Evolutionary conservation across 2,113 vertebrate species (phyloP).

Genomic region (Dipodomys merriami): DNA sequence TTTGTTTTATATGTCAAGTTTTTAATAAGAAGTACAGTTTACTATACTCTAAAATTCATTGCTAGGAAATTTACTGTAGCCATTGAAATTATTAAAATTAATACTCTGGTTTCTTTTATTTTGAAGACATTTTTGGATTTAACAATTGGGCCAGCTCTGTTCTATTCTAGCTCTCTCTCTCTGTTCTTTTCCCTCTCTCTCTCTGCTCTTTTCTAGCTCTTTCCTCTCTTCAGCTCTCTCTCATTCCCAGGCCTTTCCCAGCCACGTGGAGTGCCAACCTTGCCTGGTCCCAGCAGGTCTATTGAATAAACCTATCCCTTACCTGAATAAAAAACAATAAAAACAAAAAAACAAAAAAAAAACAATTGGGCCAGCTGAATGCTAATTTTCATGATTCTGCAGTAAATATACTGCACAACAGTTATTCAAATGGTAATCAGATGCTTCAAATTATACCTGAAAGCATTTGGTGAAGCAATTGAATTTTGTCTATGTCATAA

Average conservation of each 20-base stretch:
- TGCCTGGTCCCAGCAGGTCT: no score
- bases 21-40: constrained; percentile 22
- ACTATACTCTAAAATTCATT: background rate
- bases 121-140: constrained; percentile 34
- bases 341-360: no score
- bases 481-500: constrained; percentile 60
- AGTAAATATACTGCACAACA: constrained; percentile 46
- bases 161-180: no score
- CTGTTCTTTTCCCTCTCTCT: no score
- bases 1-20: background rate
- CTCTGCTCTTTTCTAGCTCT: no score
- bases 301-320: no score
- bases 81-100: constrained; percentile 14
- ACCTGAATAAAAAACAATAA: no score
- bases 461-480: constrained; percentile 7
- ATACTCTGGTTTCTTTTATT: constrained; percentile 25
- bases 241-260: no score
- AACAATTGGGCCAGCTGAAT: constrained; percentile 44
- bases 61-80: background rate
- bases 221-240: no score
- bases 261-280: no score
- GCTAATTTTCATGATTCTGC: constrained; percentile 34
- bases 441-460: constrained; percentile 63
- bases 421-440: constrained; percentile 56
- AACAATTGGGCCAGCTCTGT: constrained; percentile 35